These are phyloP conservation scores for Tinea semifulvella DNA, from an alignment of 2,888 invertebrate species.

Conservation along the genomic window DNA sequence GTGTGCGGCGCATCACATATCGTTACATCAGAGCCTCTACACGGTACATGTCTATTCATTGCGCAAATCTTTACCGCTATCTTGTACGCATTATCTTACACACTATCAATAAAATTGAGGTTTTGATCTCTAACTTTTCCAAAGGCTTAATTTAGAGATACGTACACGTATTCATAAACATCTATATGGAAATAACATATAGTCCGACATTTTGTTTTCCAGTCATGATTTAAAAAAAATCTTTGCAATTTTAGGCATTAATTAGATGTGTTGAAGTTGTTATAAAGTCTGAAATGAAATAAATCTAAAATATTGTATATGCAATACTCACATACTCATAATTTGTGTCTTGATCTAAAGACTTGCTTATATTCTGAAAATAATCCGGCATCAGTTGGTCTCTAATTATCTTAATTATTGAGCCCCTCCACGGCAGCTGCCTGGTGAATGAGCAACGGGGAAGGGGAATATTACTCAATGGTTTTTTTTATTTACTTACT, in stretches of 20 bases:
- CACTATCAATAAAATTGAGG: conserved; percentile 3
- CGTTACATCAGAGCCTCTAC: not conserved
- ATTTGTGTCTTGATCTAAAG: too few species aligned
- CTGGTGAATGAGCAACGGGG: not conserved
- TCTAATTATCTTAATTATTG: too few species aligned
- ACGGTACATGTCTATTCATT: not conserved
- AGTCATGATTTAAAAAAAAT: too few species aligned
- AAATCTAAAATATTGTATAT: too few species aligned
- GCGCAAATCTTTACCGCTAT: conserved; percentile 4
- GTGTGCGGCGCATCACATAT: not conserved
- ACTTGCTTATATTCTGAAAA: too few species aligned
- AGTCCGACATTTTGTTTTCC: not conserved
- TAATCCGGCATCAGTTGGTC: too few species aligned
- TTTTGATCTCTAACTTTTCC: not conserved
- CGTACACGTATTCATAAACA: too few species aligned
- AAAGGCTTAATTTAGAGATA: conserved; percentile 1
- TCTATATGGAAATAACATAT: not conserved
- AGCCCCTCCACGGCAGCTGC: not conserved
- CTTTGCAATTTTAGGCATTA: not conserved
- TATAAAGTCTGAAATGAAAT: too few species aligned
- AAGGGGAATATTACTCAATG: conserved; percentile 8
- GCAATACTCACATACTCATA: too few species aligned
- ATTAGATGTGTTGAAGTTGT: not conserved
- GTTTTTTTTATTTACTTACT: conserved; percentile 9
- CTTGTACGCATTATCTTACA: conserved; percentile 4